phyloP scores from a whole-genome alignment of 2,797 vertebrate genomes.

The Anableps anableps region DNA sequence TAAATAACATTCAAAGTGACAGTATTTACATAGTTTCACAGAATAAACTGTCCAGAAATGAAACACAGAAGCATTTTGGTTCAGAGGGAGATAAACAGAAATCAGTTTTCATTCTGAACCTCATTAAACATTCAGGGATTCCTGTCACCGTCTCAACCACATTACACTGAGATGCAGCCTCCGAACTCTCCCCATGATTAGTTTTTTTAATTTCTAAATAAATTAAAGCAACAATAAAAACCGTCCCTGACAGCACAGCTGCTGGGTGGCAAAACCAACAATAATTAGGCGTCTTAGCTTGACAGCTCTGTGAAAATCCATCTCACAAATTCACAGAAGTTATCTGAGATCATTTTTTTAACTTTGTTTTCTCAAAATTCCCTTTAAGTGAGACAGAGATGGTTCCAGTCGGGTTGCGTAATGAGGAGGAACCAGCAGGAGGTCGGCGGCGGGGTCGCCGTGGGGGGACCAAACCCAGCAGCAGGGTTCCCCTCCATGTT shows the following conservation, averaged over 20 bases:
- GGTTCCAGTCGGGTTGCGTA: background rate
- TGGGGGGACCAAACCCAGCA: background rate
- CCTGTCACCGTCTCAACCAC: background rate
- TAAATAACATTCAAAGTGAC: too few relatives aligned
- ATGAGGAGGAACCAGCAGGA: background rate
- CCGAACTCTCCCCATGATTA: background rate
- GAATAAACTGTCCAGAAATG: background rate
- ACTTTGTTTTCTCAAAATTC: background rate
- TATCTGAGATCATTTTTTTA: background rate
- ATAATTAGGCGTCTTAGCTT: constrained; percentile 1
- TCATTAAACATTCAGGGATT: constrained; percentile 1
- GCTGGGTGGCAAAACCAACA: background rate
- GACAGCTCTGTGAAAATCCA: background rate
- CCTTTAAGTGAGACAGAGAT: background rate
- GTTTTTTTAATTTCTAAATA: background rate
- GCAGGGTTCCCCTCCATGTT: background rate
- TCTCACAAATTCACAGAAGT: background rate
- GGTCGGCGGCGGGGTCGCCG: background rate
- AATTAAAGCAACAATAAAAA: background rate
- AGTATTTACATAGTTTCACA: background rate
- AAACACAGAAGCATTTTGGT: background rate
- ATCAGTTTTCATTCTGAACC: background rate
- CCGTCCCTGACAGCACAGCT: background rate
- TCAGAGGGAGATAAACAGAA: background rate
- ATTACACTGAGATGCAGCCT: background rate